Evolutionary conservation across 2,888 invertebrate genomes (phyloP).

Genomic region (Noctua pronuba): DNA sequence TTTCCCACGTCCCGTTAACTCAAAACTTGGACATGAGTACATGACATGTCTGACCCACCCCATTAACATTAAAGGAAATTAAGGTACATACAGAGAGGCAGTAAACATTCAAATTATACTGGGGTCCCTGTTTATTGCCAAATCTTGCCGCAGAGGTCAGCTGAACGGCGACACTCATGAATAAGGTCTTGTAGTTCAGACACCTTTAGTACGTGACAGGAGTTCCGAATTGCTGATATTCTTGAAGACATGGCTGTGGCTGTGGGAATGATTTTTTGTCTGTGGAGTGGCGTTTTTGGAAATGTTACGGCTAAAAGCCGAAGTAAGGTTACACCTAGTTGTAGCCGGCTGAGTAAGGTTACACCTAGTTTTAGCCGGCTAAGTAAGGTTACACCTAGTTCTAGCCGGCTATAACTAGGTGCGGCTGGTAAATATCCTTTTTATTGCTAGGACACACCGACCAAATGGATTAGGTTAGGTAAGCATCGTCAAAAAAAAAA

Average conservation of each 20-base stretch:
- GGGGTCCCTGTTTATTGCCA: conserved; percentile 70
- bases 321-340: too few species aligned
- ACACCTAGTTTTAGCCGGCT: too few species aligned
- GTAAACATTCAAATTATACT: conserved; percentile 76
- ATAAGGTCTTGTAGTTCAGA: conserved; percentile 72
- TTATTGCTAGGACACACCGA: too few species aligned
- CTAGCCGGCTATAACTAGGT: too few species aligned
- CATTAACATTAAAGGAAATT: conserved; percentile 67
- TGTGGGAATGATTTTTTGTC: conserved; percentile 21
- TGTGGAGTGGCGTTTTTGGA: conserved; percentile 8
- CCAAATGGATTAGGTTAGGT: too few species aligned
- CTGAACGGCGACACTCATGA: conserved; percentile 73
- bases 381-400: too few species aligned
- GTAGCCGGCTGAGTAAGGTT: too few species aligned
- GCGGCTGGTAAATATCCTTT: too few species aligned
- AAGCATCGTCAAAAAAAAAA: too few species aligned
- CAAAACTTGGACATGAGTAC: conserved; percentile 39
- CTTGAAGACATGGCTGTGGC: conserved; percentile 7
- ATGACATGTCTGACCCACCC: conserved; percentile 32
- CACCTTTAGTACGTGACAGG: conserved; percentile 70
- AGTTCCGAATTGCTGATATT: conserved; percentile 22
- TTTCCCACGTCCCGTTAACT: conserved; percentile 27
- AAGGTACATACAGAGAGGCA: conserved; percentile 65
- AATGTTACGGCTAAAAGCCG: too few species aligned
- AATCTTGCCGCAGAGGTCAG: conserved; percentile 73